These are phyloP conservation scores for Turritopsis rubra DNA, from an alignment of 30 jellyfish, hydroid and myxozoan genomes.

Conservation along the genomic window DNA sequence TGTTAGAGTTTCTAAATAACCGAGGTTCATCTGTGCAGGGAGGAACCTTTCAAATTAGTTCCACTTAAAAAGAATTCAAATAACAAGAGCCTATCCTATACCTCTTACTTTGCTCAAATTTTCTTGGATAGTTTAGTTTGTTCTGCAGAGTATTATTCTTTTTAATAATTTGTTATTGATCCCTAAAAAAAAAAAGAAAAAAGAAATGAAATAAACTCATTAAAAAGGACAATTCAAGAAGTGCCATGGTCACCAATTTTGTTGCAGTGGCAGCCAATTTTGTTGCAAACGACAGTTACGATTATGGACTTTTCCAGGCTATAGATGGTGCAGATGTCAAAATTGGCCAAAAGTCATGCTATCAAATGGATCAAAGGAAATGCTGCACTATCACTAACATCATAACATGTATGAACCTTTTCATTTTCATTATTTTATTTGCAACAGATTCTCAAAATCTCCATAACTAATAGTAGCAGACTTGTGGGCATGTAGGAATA, in stretches of 20 bases:
- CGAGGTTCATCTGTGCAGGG: no score
- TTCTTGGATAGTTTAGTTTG: not conserved
- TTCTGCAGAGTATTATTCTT: not conserved
- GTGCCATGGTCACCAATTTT: not conserved
- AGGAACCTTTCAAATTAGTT: no score
- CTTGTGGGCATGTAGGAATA: no score
- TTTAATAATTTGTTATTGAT: not conserved
- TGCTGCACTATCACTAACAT: no score
- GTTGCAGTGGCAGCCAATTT: not conserved
- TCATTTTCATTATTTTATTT: no score
- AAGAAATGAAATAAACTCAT: not conserved
- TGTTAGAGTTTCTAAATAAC: no score
- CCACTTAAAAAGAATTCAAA: not conserved
- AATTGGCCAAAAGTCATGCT: no score
- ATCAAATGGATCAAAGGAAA: no score
- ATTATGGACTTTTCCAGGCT: not conserved
- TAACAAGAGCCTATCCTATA: not conserved
- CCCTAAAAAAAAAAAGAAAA: not conserved
- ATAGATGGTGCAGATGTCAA: no score
- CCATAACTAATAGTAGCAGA: no score
- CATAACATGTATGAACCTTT: no score
- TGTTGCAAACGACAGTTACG: not conserved
- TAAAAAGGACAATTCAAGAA: not conserved
- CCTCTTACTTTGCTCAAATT: not conserved
- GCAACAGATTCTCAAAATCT: no score